Base-by-base conservation (phyloP, 2,888 invertebrate species). In the Lepidochitona cinerea region DNA sequence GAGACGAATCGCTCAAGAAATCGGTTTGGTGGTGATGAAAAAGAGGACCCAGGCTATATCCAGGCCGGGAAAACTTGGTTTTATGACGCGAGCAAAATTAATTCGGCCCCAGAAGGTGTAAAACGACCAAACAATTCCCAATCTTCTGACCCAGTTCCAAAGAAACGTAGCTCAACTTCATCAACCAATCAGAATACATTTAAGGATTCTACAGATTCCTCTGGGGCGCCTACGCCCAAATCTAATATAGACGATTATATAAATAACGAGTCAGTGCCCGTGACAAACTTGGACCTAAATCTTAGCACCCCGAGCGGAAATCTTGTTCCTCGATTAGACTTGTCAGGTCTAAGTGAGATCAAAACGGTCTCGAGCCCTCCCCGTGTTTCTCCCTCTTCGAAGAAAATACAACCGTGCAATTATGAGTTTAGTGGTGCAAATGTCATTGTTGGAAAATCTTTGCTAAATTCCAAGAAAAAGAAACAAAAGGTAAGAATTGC, bases 391-490 rank as follows among this genome's bases (percentile, higher is more conserved):
- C 83, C 68, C 82, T 83, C n/a, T 79, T 80, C 4, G n/a, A 78
- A 78, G 37, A 84, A 37, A n/a, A 52, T 85, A 69, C 77, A 81
- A 53, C 84, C 86, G 1, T 86, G 85, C 74, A 82, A 82, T 36
- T 83, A 83, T 68, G 77, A 81, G 69, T 87, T 88, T 70, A 69
- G 83, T 53, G 88, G 88, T 53, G 87, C 81, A 36, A 84, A 84
- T 49, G 85, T 89, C 18, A 80, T 74, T 18, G 66, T 83, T 4
- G 80, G 81, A 5, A 82, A 83, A 37, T 83, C 80, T 26, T 78
- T 85, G 53, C 78, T 87, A 52, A 79, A 80, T 68, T 37, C 33
- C 4, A 86, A 84, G 68, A 81, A 78, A n/a, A 76, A 79, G 65
- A 75, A 68, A 49, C 64, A 69, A 23, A 83, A 82, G 82, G 84